Conservation (phyloP, 2,113 vertebrate genomes). For the Neodontobutis hainanensis region DNA sequence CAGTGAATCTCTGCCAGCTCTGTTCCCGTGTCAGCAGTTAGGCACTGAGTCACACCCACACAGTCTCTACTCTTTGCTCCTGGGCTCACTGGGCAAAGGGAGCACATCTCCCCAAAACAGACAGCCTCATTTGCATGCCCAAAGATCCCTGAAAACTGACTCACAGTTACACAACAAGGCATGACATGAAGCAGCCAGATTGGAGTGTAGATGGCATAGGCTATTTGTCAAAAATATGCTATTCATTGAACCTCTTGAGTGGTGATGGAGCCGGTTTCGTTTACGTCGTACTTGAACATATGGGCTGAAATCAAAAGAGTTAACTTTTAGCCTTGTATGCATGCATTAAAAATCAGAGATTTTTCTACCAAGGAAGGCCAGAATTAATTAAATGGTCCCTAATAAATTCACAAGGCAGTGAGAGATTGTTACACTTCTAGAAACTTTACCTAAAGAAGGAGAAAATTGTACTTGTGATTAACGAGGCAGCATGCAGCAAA, state of each 20-base stretch:
- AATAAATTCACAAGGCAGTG: slow-evolving; percentile 15
- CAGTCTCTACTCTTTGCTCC: slow-evolving; percentile 41
- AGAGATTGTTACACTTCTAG: slow-evolving; percentile 25
- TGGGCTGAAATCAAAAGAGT: slow-evolving; percentile 31
- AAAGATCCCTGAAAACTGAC: slow-evolving; percentile 76
- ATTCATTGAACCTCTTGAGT: slow-evolving; percentile 33
- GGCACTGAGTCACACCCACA: slow-evolving; percentile 63
- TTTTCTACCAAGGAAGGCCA: slow-evolving; percentile 15
- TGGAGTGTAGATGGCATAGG: not conserved
- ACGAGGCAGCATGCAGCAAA: slow-evolving; percentile 44
- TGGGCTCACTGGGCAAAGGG: slow-evolving; percentile 58
- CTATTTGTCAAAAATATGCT: slow-evolving; percentile 27
- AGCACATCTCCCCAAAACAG: slow-evolving; percentile 62
- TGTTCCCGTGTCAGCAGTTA: slow-evolving; percentile 74
- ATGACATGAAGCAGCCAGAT: slow-evolving; percentile 41
- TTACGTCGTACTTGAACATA: slow-evolving; percentile 30
- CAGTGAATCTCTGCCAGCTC: slow-evolving; percentile 58
- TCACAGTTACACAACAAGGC: slow-evolving; percentile 48
- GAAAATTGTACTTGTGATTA: slow-evolving; percentile 52
- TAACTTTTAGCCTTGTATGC: slow-evolving; percentile 11
- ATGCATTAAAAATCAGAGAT: slow-evolving; percentile 18
- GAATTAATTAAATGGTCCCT: slow-evolving; percentile 28
- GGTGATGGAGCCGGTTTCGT: slow-evolving; percentile 31
- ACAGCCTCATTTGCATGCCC: slow-evolving; percentile 75
- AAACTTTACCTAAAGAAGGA: slow-evolving; percentile 36